These are phyloP conservation scores for Lampris megalopsis DNA, from an alignment of 2,113 vertebrate genomes.

Conservation along the genomic window DNA sequence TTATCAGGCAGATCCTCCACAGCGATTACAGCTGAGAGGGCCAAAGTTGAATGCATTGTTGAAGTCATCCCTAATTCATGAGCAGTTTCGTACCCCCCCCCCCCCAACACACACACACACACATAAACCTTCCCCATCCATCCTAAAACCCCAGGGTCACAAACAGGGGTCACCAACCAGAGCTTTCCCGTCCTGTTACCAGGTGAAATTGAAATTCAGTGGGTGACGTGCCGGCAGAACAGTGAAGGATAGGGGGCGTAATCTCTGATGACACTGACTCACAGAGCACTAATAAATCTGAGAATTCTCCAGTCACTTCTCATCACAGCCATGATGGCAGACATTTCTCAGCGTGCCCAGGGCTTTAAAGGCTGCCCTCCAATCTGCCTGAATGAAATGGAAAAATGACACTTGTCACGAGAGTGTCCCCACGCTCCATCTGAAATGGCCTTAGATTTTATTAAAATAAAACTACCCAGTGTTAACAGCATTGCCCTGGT, in stretches of 20 bases:
- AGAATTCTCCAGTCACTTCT: conserved; percentile 77
- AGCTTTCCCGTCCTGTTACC: conserved; percentile 65
- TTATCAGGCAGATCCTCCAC: conserved; percentile 73
- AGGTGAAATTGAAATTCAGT: conserved; percentile 78
- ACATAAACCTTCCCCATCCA: conserved; percentile 42
- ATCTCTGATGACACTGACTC: conserved; percentile 80
- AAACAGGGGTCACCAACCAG: conserved; percentile 65
- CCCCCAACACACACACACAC: background rate
- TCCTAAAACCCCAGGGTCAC: conserved; percentile 71
- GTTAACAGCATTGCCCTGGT: too few species aligned
- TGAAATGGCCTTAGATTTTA: conserved; percentile 22
- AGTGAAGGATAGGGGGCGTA: conserved; percentile 80
- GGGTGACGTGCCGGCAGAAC: conserved; percentile 52
- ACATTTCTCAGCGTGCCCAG: conserved; percentile 62
- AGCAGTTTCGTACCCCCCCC: conserved; percentile 68
- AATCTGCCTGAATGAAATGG: conserved; percentile 52
- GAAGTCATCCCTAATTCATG: conserved; percentile 79
- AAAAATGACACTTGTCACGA: conserved; percentile 56
- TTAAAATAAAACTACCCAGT: background rate
- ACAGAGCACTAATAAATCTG: conserved; percentile 78
- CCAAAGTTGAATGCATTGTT: conserved; percentile 70
- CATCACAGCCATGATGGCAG: conserved; percentile 63
- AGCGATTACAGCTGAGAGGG: conserved; percentile 59
- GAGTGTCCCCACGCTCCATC: conserved; percentile 9
- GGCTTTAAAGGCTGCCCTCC: conserved; percentile 51